Evolutionary conservation across 2,888 invertebrate species (phyloP).

Genomic region (Azorinus chamasolen): DNA sequence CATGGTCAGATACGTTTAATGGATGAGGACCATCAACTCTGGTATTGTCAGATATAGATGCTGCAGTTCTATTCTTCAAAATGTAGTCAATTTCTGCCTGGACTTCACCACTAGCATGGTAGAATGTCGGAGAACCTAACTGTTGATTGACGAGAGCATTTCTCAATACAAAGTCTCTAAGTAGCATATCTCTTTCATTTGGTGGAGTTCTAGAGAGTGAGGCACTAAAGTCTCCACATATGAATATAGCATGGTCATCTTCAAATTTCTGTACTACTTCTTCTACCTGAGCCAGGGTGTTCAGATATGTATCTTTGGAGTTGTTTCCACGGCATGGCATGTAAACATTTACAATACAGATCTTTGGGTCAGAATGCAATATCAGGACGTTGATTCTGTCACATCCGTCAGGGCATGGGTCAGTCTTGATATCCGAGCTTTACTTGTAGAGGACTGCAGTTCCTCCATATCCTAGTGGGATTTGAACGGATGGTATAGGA

Average conservation of each 20-base stretch:
- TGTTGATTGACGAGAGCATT: neutral
- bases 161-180: neutral
- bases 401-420: neutral
- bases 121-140: neutral
- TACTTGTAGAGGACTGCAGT: neutral
- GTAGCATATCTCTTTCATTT: neutral
- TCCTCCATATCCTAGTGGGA: constrained; percentile 8
- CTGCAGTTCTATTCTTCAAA: neutral
- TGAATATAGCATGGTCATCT: constrained; percentile 2
- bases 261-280: neutral
- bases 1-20: no score
- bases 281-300: neutral
- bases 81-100: constrained; percentile 17
- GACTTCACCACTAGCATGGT: constrained; percentile 2
- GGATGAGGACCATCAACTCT: no score
- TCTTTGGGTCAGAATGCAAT: neutral
- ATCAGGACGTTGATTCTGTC: neutral
- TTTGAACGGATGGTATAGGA: neutral
- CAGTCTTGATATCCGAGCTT: neutral
- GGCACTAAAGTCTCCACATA: constrained; percentile 1
- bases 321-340: constrained; percentile 1
- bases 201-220: neutral
- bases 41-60: no score
- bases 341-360: constrained; percentile 2
- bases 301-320: neutral